phyloP scores from a whole-genome alignment of 2,113 vertebrate genomes.

The Maccullochella peelii region DNA sequence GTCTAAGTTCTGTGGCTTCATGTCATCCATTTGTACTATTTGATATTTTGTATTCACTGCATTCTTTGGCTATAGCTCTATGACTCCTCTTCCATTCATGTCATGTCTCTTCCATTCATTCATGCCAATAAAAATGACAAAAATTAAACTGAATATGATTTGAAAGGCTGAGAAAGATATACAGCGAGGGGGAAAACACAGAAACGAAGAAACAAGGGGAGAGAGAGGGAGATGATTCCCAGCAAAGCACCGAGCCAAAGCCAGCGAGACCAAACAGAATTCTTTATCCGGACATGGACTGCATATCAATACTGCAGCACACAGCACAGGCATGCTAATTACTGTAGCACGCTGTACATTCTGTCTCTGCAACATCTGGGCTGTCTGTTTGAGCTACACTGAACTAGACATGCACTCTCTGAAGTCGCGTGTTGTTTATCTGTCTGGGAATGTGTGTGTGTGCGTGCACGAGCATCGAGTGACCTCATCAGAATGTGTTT shows the following conservation, averaged over 20 bases:
- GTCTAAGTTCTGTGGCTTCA: not conserved
- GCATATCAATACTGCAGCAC: slow-evolving; percentile 63
- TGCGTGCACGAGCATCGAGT: not conserved
- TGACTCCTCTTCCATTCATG: not conserved
- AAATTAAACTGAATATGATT: not conserved
- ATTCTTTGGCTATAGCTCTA: not conserved
- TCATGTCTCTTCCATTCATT: not conserved
- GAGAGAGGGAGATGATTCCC: slow-evolving; percentile 21
- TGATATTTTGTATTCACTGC: not conserved
- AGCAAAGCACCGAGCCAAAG: slow-evolving; percentile 24
- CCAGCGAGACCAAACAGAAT: slow-evolving; percentile 45
- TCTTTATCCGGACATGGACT: slow-evolving; percentile 47
- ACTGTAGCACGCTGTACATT: slow-evolving; percentile 7
- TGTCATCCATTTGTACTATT: not conserved
- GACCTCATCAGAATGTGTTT: slow-evolving; percentile 45
- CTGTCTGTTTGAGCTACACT: not conserved
- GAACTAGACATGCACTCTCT: slow-evolving; percentile 5
- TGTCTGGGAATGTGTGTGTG: slow-evolving; percentile 1
- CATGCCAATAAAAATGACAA: not conserved
- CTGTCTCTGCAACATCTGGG: slow-evolving; percentile 57
- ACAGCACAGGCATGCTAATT: slow-evolving; percentile 61
- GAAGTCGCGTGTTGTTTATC: slow-evolving; percentile 8
- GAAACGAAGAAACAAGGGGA: not conserved
- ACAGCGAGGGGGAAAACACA: not conserved
- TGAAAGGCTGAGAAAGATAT: not conserved